Evolutionary conservation across 2,113 vertebrate genomes (phyloP).

Genomic region (Alethe diademata): DNA sequence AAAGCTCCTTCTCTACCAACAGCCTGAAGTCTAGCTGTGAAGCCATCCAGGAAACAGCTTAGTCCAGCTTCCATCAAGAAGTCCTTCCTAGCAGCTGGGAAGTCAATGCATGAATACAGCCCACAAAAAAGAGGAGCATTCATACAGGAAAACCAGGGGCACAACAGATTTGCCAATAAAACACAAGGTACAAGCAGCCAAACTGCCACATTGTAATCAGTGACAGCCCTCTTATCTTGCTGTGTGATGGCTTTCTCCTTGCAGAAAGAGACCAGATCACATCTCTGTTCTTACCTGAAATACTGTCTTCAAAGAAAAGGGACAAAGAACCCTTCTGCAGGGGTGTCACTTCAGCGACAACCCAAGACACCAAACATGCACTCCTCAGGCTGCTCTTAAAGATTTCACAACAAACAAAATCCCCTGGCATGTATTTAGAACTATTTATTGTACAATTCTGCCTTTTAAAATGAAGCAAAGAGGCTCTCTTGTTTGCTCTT

Average conservation of each 20-base stretch:
- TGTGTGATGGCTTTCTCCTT: background rate
- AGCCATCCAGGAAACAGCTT: background rate
- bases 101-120: background rate
- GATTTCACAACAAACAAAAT: background rate
- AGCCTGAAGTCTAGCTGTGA: background rate
- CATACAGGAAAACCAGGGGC: fast-evolving
- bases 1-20: background rate
- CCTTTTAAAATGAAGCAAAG: background rate
- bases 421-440: background rate
- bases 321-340: background rate
- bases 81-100: background rate
- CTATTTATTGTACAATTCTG: background rate
- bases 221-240: background rate
- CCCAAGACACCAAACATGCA: background rate
- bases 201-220: background rate
- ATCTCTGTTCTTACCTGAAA: background rate
- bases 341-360: background rate
- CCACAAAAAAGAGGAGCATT: background rate
- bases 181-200: background rate
- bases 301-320: background rate
- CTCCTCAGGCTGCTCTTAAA: background rate
- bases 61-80: background rate
- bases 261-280: background rate
- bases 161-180: background rate
- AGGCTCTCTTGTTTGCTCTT: background rate